phyloP scores from a whole-genome alignment of 2,113 vertebrate genomes.

The Tenrec ecaudatus region DNA sequence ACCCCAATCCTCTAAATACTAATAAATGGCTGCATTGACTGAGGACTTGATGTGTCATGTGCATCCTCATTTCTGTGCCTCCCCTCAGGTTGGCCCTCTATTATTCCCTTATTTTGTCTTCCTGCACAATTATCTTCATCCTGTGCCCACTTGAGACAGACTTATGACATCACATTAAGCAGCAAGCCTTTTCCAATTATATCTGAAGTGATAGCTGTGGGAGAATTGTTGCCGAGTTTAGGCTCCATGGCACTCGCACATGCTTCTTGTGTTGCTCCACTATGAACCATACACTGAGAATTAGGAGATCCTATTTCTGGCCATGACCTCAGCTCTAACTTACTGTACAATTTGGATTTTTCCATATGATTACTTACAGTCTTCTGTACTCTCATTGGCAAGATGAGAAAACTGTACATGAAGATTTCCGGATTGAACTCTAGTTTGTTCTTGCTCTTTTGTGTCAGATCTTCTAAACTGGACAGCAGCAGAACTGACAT shows the following conservation, averaged over 20 bases:
- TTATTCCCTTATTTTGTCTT: neutral
- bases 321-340: neutral
- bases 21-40: neutral
- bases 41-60: neutral
- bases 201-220: neutral
- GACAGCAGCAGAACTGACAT: neutral
- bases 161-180: neutral
- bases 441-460: neutral
- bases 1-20: neutral
- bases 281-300: neutral
- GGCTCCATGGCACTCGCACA: too few relatives aligned
- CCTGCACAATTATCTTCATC: neutral
- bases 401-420: neutral
- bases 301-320: neutral
- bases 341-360: neutral
- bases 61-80: neutral
- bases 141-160: neutral
- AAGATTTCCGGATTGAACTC: neutral
- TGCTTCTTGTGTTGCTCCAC: neutral
- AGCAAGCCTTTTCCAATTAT: neutral
- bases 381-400: neutral
- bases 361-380: neutral
- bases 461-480: neutral
- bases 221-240: neutral
- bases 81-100: neutral